Base-by-base conservation (phyloP, 2,113 vertebrate genomes). In the Serilophus lunatus region DNA sequence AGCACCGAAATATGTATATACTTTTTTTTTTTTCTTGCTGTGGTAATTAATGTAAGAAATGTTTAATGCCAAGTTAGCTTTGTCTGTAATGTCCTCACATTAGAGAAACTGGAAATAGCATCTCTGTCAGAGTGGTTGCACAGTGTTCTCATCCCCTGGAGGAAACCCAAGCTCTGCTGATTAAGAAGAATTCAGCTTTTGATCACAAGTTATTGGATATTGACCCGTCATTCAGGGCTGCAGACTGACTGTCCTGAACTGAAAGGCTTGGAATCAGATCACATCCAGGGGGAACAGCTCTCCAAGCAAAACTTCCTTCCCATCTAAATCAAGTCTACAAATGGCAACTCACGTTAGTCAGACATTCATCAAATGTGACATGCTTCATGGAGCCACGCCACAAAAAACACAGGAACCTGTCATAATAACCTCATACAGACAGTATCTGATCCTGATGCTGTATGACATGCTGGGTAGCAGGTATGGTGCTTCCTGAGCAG, bases 151-250 rank as follows among this genome's bases (percentile, higher is more conserved):
- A 97, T 94, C 72, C 97, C 97, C 96, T 77, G 79, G 98, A 98
- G 96, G 96, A 97, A 97, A 90, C 51, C 91, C 92, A 86, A 28
- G 91, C 81, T 96, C 78, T 97, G 97, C 97, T 98, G 97, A 98
- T 95, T 97, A 95, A 97, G 96, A 96, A 93, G 88, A 93, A 94
- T 96, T 97, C 84, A 95, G 95, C 90, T 95, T 98, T 97, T 98
- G 97, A 98, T 97, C 96, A 96, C 86, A 93, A 97, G 88, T 96
- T 98, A 97, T 97, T 98, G 97, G 92, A 97, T 96, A 97, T 97
- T 59, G 97, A 98, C 86, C 95, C 86, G 16, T 97, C 97, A 97
- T 91, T 98, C 97, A 94, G 83, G 93, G 74, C 93, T 96, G 90
- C 64, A 93, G 72, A 92, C 86, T 88, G 91, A 95, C 92, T 95